Evolutionary conservation across 2,888 invertebrate species (phyloP).

Genomic region (Noctuana brunneofusca): DNA sequence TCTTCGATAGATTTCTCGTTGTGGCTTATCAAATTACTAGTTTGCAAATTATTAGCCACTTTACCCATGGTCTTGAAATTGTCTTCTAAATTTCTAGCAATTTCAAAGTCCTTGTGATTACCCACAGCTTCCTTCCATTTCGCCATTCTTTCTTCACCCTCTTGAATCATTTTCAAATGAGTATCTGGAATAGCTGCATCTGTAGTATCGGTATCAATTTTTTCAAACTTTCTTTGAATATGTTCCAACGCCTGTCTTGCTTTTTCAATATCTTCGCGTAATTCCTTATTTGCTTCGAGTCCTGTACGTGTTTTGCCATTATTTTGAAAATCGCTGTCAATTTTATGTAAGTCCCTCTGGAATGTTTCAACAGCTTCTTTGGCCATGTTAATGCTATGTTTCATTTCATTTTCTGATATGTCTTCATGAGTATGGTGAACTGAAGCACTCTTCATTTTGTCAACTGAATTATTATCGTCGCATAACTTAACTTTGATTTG

Average conservation of each 20-base stretch:
- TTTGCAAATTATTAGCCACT: background rate
- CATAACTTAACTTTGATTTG: slow-evolving; percentile 70
- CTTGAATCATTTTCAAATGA: slow-evolving; percentile 45
- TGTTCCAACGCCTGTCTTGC: slow-evolving; percentile 64
- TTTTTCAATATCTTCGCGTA: slow-evolving; percentile 64
- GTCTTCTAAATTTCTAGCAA: slow-evolving; percentile 66
- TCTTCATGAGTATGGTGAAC: slow-evolving; percentile 44
- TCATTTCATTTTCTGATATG: slow-evolving; percentile 58
- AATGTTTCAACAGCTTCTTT: slow-evolving; percentile 71
- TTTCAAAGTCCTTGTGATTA: slow-evolving; percentile 61
- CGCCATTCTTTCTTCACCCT: slow-evolving; percentile 59
- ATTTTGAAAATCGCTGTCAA: slow-evolving; percentile 49
- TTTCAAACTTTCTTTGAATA: slow-evolving; percentile 50
- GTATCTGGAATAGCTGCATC: slow-evolving; percentile 48
- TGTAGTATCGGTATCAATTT: slow-evolving; percentile 52
- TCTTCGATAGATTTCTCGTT: no score
- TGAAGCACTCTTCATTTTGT: slow-evolving; percentile 45
- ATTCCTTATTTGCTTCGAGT: slow-evolving; percentile 50
- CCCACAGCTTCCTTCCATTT: slow-evolving; percentile 68
- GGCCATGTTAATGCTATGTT: slow-evolving; percentile 66
- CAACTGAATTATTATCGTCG: slow-evolving; percentile 51
- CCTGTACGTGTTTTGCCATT: slow-evolving; percentile 47
- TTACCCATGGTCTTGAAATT: slow-evolving; percentile 49
- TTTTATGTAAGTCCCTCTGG: slow-evolving; percentile 59
- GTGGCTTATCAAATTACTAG: no score